Evolutionary conservation across 2,888 invertebrate genomes (phyloP).

Genomic region (Amiota communis): DNA sequence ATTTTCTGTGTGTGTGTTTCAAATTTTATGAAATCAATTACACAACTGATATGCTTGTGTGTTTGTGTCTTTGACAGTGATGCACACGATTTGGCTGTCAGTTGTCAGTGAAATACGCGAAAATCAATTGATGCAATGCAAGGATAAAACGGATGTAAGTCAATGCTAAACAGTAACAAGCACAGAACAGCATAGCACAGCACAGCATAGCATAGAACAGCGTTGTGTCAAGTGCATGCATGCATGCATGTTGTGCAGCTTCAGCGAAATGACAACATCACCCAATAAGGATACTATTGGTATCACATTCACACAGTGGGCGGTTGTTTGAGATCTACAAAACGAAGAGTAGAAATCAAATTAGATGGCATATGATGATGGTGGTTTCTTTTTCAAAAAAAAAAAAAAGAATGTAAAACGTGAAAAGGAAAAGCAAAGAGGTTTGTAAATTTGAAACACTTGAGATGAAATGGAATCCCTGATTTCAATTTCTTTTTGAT

Average conservation of each 20-base stretch:
- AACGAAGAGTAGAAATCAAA: no score
- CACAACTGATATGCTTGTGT: no score
- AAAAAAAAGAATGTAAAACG: slow-evolving; percentile 5
- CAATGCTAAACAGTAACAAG: slow-evolving; percentile 11
- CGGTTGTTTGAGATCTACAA: no score
- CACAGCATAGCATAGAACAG: background rate
- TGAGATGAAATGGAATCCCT: no score
- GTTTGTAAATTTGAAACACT: no score
- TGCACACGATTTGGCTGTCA: slow-evolving; percentile 7
- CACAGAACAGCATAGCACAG: background rate
- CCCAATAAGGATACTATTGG: background rate
- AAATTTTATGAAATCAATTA: no score
- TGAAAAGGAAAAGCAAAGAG: slow-evolving; percentile 9
- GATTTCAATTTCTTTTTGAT: no score
- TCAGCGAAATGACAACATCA: slow-evolving; percentile 20
- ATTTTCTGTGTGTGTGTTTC: no score
- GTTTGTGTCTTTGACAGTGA: background rate
- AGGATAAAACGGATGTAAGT: background rate
- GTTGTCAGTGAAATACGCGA: slow-evolving; percentile 13
- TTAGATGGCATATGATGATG: no score
- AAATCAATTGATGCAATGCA: slow-evolving; percentile 2
- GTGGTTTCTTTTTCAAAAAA: background rate
- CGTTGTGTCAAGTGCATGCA: background rate
- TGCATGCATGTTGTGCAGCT: slow-evolving; percentile 6
- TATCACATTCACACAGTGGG: no score